phyloP scores from a whole-genome alignment of 2,797 vertebrate genomes.

The Pachyuromys duprasi region DNA sequence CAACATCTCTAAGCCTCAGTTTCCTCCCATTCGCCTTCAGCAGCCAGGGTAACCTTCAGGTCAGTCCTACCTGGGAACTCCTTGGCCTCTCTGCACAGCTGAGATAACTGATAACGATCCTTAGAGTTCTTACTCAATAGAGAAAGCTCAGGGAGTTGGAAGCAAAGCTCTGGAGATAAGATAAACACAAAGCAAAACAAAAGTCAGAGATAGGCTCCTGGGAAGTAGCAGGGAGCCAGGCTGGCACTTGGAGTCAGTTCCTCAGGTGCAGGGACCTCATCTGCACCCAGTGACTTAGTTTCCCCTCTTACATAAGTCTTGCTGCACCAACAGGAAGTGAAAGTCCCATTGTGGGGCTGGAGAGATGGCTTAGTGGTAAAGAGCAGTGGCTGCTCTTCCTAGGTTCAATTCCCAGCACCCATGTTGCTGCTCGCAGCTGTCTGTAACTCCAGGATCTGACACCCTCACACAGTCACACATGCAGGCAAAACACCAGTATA shows the following conservation, averaged over 20 bases:
- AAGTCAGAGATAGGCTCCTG: not conserved
- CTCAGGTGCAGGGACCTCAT: fast-evolving
- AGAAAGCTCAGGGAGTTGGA: conserved; percentile 48
- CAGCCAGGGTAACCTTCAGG: not conserved
- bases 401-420: too few species aligned
- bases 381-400: too few species aligned
- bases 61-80: conserved; percentile 26
- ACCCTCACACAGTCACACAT: too few species aligned
- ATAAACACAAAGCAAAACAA: conserved; percentile 56
- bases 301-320: conserved; percentile 9
- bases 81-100: conserved; percentile 4
- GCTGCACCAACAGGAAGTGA: not conserved
- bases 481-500: too few species aligned
- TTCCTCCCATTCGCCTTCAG: not conserved
- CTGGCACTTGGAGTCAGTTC: not conserved
- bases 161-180: conserved; percentile 56
- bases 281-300: not conserved
- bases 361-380: too few species aligned
- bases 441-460: too few species aligned
- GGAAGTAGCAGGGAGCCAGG: not conserved
- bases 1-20: not conserved
- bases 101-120: conserved; percentile 55
- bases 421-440: too few species aligned
- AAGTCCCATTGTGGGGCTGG: not conserved
- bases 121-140: conserved; percentile 47